Conservation (phyloP, 2,888 invertebrate species). For the Drosophila cognata region DNA sequence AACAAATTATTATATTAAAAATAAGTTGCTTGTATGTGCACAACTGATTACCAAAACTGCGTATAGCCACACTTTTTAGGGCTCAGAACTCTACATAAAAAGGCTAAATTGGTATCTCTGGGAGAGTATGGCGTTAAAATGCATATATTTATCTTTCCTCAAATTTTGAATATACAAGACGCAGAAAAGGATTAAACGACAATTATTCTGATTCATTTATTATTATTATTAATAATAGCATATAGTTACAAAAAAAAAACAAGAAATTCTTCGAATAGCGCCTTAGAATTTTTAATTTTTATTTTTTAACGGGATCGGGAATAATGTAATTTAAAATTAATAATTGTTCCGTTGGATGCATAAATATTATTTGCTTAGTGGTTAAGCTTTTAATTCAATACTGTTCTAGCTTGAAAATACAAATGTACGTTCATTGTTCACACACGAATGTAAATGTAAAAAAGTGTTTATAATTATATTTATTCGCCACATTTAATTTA, state of each 20-base stretch:
- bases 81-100: neutral
- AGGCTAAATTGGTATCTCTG: neutral
- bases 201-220: neutral
- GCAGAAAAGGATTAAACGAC: neutral
- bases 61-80: neutral
- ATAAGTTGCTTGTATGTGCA: neutral
- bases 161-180: neutral
- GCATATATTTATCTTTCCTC: neutral
- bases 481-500: constrained; percentile 62
- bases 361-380: constrained; percentile 17
- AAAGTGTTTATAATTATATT: constrained; percentile 40
- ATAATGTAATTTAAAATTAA: constrained; percentile 1
- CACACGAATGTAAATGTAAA: constrained; percentile 27
- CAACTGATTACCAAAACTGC: neutral
- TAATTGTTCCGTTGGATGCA: constrained; percentile 1
- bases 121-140: neutral
- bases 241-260: neutral
- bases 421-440: constrained; percentile 6
- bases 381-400: constrained; percentile 13
- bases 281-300: neutral
- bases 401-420: constrained; percentile 5
- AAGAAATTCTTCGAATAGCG: too few relatives aligned
- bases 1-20: neutral
- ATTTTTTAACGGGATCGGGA: neutral
- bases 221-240: neutral